A percentile compares a stretch with the other conserved stretches of the same genome.
Evolutionary conservation across 2,797 vertebrate species (phyloP).

Genomic region (Notolepis coatsorum): DNA sequence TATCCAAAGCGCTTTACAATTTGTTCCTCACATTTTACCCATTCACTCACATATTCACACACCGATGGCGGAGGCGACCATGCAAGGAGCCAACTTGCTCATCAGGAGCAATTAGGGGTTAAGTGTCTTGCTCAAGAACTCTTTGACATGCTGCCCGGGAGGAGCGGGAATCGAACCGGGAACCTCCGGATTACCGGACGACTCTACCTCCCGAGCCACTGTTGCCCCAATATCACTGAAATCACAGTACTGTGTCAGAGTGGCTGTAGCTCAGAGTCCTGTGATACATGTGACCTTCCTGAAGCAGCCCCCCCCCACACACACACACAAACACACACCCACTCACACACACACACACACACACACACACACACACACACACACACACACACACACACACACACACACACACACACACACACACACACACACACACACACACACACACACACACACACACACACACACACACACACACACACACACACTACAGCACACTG

Average conservation of each 20-base stretch:
- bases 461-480: background rate
- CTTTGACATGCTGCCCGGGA: too few relatives aligned
- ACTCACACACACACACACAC: conserved; percentile 1
- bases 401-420: background rate
- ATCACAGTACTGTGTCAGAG: background rate
- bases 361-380: conserved; percentile 11
- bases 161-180: too few relatives aligned
- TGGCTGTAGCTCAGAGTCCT: conserved; percentile 32
- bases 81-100: too few relatives aligned
- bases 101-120: too few relatives aligned
- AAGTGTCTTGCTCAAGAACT: too few relatives aligned
- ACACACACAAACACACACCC: background rate
- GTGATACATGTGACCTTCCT: conserved; percentile 73
- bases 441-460: background rate
- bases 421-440: background rate
- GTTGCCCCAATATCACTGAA: conserved; percentile 28
- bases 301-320: conserved; percentile 43
- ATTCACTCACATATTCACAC: too few relatives aligned
- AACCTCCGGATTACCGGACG: too few relatives aligned
- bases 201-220: too few relatives aligned
- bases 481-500: conserved; percentile 40
- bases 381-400: background rate
- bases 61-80: too few relatives aligned
- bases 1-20: too few relatives aligned
- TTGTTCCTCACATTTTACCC: too few relatives aligned